These are phyloP conservation scores for Alectoris magna DNA, from an alignment of 2,797 vertebrate species.

Conservation along the genomic window DNA sequence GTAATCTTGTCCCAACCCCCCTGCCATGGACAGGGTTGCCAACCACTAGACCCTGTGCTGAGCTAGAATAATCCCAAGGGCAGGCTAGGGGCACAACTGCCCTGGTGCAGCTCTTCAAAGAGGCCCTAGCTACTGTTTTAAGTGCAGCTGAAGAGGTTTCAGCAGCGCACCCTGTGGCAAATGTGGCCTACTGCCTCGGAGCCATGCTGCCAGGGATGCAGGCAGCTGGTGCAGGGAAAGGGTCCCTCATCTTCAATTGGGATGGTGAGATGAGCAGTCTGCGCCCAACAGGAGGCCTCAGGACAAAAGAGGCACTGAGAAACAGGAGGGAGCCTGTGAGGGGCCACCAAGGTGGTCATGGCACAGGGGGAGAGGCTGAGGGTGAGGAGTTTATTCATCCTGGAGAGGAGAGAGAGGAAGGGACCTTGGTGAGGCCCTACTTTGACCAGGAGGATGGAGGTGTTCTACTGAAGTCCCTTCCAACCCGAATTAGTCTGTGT, in stretches of 20 bases:
- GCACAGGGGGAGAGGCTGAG: not conserved
- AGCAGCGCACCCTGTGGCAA: not conserved
- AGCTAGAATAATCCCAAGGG: not conserved
- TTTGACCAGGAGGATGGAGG: not conserved
- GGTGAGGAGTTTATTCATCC: not conserved
- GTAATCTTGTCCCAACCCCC: too few species aligned
- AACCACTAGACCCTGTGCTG: accelerated
- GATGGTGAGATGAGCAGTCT: not conserved
- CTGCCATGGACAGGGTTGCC: too few species aligned
- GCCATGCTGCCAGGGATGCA: not conserved
- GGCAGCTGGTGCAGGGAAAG: not conserved
- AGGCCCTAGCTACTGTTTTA: not conserved
- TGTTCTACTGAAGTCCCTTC: not conserved
- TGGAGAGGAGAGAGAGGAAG: not conserved
- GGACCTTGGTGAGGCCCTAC: not conserved
- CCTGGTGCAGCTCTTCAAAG: not conserved
- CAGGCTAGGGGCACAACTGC: not conserved
- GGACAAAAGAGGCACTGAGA: not conserved
- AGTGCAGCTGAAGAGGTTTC: not conserved
- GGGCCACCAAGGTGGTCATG: not conserved
- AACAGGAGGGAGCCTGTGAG: not conserved
- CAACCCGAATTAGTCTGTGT: not conserved
- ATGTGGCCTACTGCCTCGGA: too few species aligned
- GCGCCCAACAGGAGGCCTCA: too few species aligned
- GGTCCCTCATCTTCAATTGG: not conserved